These are phyloP conservation scores for Chrysolina haemoptera DNA, from an alignment of 2,888 invertebrate species.

Conservation along the genomic window DNA sequence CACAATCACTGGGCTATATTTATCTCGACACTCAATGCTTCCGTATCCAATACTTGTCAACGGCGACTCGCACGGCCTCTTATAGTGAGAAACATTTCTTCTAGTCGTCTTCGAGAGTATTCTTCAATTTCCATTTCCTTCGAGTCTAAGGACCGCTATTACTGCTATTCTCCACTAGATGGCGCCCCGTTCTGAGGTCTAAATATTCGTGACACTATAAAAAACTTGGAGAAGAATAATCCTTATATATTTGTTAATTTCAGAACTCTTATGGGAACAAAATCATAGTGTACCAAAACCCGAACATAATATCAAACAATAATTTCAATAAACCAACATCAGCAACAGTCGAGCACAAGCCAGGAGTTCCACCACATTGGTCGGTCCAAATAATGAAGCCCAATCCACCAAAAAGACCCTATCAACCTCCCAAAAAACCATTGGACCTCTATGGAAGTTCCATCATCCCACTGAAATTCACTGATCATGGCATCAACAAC, in stretches of 20 bases:
- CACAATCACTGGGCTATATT: too few species aligned
- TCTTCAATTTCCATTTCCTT: too few species aligned
- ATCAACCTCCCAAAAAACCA: constrained; percentile 23
- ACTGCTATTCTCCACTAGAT: too few species aligned
- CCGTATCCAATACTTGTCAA: too few species aligned
- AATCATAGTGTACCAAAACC: constrained; percentile 23
- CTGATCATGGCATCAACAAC: constrained; percentile 4
- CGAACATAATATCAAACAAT: constrained; percentile 22
- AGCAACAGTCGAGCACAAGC: constrained; percentile 53
- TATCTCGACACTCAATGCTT: too few species aligned
- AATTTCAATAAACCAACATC: constrained; percentile 50
- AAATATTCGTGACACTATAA: too few species aligned
- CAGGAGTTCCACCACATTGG: constrained; percentile 57
- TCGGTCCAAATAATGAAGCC: not conserved
- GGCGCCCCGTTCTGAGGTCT: too few species aligned
- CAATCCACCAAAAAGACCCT: constrained; percentile 25
- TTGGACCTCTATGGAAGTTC: constrained; percentile 9
- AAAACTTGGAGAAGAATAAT: too few species aligned
- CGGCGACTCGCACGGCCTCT: too few species aligned
- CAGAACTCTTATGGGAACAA: constrained; percentile 18
- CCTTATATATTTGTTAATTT: constrained; percentile 8
- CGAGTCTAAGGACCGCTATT: too few species aligned
- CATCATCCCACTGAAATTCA: not conserved
- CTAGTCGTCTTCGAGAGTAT: too few species aligned
- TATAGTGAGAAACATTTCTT: too few species aligned